Evolutionary conservation across 2,113 vertebrate species (phyloP).

Genomic region (Ciconia stormi): DNA sequence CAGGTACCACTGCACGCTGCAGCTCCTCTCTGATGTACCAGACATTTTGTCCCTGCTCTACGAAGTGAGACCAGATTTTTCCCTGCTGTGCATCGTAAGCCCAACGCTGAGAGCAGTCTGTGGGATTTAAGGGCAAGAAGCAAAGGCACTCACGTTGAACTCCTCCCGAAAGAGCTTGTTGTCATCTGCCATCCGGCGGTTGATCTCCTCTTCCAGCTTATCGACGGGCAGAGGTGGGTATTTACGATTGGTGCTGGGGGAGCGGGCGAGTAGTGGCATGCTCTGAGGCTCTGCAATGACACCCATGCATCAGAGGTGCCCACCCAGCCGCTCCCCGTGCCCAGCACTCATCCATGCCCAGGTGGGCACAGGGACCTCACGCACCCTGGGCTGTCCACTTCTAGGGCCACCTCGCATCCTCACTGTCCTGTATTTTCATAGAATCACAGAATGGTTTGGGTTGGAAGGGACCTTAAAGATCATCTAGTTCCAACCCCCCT

Average conservation of each 20-base stretch:
- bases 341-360: fast-evolving
- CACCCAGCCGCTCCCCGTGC: fast-evolving
- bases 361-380: not conserved
- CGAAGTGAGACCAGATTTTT: not conserved
- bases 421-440: fast-evolving
- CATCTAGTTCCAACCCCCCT: fast-evolving
- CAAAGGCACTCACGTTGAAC: slow-evolving; percentile 86
- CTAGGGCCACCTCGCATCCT: fast-evolving
- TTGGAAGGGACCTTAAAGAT: not conserved
- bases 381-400: fast-evolving
- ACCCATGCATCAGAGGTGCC: not conserved
- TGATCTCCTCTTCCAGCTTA: slow-evolving; percentile 98
- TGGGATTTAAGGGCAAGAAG: not conserved
- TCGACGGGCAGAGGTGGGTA: slow-evolving; percentile 94
- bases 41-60: not conserved
- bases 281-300: slow-evolving; percentile 88
- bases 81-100: fast-evolving
- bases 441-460: fast-evolving
- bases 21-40: not conserved
- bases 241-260: slow-evolving; percentile 97
- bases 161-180: slow-evolving; percentile 98
- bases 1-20: too few relatives aligned
- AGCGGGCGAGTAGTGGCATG: slow-evolving; percentile 94
- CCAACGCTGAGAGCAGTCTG: fast-evolving
- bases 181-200: slow-evolving; percentile 96